These are phyloP conservation scores for Zeuzera pyrina DNA, from an alignment of 2,888 invertebrate genomes.

Conservation along the genomic window DNA sequence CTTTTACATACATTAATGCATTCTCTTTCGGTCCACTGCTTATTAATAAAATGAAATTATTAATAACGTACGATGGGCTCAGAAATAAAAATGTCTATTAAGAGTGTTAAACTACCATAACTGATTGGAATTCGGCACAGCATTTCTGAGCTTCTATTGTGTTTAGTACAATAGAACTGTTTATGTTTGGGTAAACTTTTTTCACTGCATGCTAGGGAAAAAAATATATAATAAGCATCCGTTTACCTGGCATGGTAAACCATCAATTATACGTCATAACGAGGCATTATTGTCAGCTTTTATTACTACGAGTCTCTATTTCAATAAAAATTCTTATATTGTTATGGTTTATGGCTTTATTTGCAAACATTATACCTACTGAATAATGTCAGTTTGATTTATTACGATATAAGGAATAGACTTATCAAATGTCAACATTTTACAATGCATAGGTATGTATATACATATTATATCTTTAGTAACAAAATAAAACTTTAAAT, in stretches of 20 bases:
- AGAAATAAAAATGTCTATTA: constrained; percentile 63
- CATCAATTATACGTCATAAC: constrained; percentile 64
- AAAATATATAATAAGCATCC: constrained; percentile 34
- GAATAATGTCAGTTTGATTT: constrained; percentile 11
- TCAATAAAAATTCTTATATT: constrained; percentile 32
- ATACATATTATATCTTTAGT: too few species aligned
- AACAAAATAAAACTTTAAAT: constrained; percentile 18
- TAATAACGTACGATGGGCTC: constrained; percentile 46
- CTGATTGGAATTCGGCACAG: constrained; percentile 61
- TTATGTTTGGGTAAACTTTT: constrained; percentile 61
- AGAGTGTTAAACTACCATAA: constrained; percentile 66
- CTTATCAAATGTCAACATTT: too few species aligned
- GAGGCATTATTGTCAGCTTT: constrained; percentile 50
- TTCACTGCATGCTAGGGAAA: constrained; percentile 23
- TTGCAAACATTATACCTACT: constrained; percentile 51
- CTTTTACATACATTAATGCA: too few species aligned
- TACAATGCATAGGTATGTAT: too few species aligned
- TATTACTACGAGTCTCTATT: too few species aligned
- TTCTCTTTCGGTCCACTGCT: constrained; percentile 55
- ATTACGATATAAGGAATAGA: constrained; percentile 20
- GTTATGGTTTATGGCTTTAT: constrained; percentile 49
- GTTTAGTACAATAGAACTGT: constrained; percentile 54
- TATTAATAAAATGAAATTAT: constrained; percentile 64
- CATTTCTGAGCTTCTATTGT: constrained; percentile 53
- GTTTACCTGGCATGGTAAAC: constrained; percentile 51